Percentiles rank a stretch among this genome's conserved stretches.
These are phyloP conservation scores for Antheraea assamensis DNA, from an alignment of 2,888 invertebrate genomes.

Conservation along the genomic window DNA sequence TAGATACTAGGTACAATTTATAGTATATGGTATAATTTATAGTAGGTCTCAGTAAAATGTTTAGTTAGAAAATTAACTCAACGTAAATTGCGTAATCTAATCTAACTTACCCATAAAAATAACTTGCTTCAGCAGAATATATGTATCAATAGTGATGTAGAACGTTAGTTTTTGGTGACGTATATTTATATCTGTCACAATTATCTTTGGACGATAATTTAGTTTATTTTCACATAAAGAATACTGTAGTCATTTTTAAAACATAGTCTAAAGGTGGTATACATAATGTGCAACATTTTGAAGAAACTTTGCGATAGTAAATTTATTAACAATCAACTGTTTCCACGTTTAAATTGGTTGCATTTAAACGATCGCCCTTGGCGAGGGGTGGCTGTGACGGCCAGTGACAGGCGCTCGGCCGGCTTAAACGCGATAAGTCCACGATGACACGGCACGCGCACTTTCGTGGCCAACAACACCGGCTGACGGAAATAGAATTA, in stretches of 20 bases:
- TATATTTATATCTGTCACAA: neutral
- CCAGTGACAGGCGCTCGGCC: slow-evolving; percentile 54
- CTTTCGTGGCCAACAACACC: slow-evolving; percentile 41
- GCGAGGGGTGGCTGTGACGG: slow-evolving; percentile 49
- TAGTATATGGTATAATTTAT: neutral
- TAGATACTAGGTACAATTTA: neutral
- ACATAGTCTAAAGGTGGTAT: neutral
- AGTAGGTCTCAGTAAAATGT: too few relatives aligned
- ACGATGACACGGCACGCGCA: slow-evolving; percentile 59
- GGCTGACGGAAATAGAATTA: slow-evolving; percentile 36
- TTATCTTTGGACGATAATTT: too few relatives aligned
- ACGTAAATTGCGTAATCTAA: too few relatives aligned
- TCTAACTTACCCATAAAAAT: too few relatives aligned
- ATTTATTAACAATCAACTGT: slow-evolving; percentile 31
- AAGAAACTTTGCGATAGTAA: slow-evolving; percentile 21
- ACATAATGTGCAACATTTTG: neutral
- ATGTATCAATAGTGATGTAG: neutral
- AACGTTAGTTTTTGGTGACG: neutral
- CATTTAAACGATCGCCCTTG: slow-evolving; percentile 31
- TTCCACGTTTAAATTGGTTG: slow-evolving; percentile 38
- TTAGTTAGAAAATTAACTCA: too few relatives aligned
- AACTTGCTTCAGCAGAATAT: too few relatives aligned
- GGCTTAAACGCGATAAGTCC: slow-evolving; percentile 53
- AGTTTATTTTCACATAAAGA: neutral
- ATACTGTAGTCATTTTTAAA: neutral